phyloP scores from a whole-genome alignment of 2,113 vertebrate species.

The Benitochromis conjunctus region DNA sequence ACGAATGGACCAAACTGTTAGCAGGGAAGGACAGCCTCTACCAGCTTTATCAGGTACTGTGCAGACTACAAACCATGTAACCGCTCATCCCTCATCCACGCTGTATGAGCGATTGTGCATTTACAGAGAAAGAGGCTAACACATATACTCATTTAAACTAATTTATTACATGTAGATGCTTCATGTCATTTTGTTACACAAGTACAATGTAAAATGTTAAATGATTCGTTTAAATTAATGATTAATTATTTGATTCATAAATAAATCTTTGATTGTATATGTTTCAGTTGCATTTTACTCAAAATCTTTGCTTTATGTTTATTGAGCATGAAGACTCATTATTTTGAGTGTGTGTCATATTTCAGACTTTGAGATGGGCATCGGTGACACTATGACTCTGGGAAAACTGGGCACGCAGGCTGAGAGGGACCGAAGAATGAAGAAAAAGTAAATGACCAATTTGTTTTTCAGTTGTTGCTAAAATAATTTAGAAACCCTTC shows the following conservation, averaged over 20 bases:
- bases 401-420: constrained; percentile 93
- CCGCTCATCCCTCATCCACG: neutral
- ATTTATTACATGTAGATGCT: neutral
- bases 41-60: constrained; percentile 79
- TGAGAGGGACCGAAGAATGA: constrained; percentile 89
- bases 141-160: neutral
- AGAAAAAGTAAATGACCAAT: constrained; percentile 83
- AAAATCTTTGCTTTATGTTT: neutral
- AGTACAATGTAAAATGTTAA: neutral
- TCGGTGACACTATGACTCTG: constrained; percentile 88
- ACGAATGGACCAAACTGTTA: constrained; percentile 80
- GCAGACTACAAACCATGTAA: neutral
- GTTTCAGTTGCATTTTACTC: neutral
- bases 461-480: neutral
- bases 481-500: neutral
- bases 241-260: neutral
- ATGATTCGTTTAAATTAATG: neutral
- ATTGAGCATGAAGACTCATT: neutral
- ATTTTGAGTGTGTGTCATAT: constrained; percentile 20
- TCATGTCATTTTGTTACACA: neutral
- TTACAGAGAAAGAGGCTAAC: neutral
- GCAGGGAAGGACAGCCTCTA: constrained; percentile 79
- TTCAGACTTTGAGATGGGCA: constrained; percentile 82
- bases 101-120: neutral
- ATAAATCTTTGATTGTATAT: neutral